Evolutionary conservation across 1,140 invertebrate genomes (phyloP), one percentile per base, ranked within the genome.

Genomic region (Drosophila kurseongensis): DNA sequence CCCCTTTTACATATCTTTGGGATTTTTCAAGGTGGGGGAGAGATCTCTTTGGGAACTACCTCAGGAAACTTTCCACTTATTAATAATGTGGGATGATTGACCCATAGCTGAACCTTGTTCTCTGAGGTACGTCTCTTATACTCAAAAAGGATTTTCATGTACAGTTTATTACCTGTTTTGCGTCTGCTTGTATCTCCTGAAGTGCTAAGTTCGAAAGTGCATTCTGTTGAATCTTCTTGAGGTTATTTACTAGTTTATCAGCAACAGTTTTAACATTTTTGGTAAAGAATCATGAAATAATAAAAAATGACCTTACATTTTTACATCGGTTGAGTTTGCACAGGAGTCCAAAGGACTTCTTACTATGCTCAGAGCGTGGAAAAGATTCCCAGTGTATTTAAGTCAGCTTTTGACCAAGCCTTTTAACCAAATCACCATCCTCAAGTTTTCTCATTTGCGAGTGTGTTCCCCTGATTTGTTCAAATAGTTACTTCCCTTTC

Each of bases 401-500:
- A 45, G n/a, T 36, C 32, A 14, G 16, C 54, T 41, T 56, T 27
- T 41, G 38, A 10, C 29, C 27, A 42, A 27, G n/a, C 41, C 38
- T 55, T 56, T 40, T 23, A 27, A 42, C 16, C 23, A 32, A 38
- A 14, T 29, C 44, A 16, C 14, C 23, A 14, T 16, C 38, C 48
- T 0, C 12, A 36, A 27, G 35, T 10, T 36, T 32, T 16, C 18
- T n/a, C 35, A n/a, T 41, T 6, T 32, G 42, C 29, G 14, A 42
- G 47, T 63, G 47, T 63, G 32, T 62, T 57, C n/a, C 51, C 27
- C 65, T 63, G 76, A 84, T 76, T 83, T 79, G 59, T 60, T 56
- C 69, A 83, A 79, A 82, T 83, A 83, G 60, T 75, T 54, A 56
- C 71, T 71, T 65, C 27, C 45, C 55, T 38, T 56, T 0, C 14